Evolutionary conservation across 2,113 vertebrate genomes (phyloP).

Genomic region (Solea senegalensis): DNA sequence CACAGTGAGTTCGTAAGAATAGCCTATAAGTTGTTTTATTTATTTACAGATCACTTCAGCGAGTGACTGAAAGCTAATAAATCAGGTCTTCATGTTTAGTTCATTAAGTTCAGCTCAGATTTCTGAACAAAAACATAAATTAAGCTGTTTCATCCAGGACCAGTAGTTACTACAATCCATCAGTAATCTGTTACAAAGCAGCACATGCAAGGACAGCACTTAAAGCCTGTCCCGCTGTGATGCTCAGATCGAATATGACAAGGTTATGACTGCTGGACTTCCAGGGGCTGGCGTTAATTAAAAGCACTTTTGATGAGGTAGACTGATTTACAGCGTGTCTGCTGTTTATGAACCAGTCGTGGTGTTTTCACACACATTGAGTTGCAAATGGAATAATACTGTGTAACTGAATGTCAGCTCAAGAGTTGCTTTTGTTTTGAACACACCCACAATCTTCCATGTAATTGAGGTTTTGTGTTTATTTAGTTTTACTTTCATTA

Average conservation of each 20-base stretch:
- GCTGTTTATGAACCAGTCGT: not conserved
- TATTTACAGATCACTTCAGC: too few relatives aligned
- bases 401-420: slow-evolving; percentile 10
- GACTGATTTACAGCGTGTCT: not conserved
- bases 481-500: not conserved
- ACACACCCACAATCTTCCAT: slow-evolving; percentile 21
- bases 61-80: too few relatives aligned
- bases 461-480: slow-evolving; percentile 5
- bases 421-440: slow-evolving; percentile 19
- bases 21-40: too few relatives aligned
- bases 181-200: not conserved
- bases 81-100: too few relatives aligned
- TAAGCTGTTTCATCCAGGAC: not conserved
- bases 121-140: too few relatives aligned
- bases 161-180: not conserved
- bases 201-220: not conserved
- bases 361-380: not conserved
- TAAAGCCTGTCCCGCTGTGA: not conserved
- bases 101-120: too few relatives aligned
- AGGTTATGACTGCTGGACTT: slow-evolving; percentile 1
- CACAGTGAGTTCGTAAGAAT: too few relatives aligned
- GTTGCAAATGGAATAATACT: slow-evolving; percentile 3
- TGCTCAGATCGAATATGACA: not conserved
- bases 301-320: not conserved
- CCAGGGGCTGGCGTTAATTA: slow-evolving; percentile 4